Evolutionary conservation across 92 coral and sea anemone species (phyloP), one percentile per base, ranked within the genome.

Genomic region (Palythoa heliodiscus): DNA sequence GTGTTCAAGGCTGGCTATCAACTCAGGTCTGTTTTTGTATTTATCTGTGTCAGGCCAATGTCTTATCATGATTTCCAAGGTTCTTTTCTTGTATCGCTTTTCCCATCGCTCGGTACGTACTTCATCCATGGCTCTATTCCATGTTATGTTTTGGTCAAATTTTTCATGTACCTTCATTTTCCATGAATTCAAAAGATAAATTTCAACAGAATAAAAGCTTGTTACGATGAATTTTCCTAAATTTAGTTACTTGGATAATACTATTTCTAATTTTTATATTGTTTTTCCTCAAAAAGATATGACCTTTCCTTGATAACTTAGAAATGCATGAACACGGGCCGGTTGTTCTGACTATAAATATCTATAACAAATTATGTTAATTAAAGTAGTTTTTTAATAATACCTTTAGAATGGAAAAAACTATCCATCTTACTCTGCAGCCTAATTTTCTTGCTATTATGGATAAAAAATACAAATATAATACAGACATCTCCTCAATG

Each of bases 121-220:
- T 83, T 95, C 98, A 77, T 95, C 98, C 98, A 95, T 95, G 10
- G 98, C 94, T 38, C 88, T 71, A 67, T 84, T 92, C 98, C 98
- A 95, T 54, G 97, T 84, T 52, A 89, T 39, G 70, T 64, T 64
- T 50, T 83, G 53, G 52, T 63, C 66, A 83, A 95, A 95, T 75
- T 87, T 93, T 52, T 93, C 87, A 89, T 95, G 98, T 9, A 95
- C 98, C 98, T 95, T 43, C 11, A 10, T 7, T 64, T 22, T 12
- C 7, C 24, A 12, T 23, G 19, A 64, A 23, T n/a, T 0, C 15
- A 55, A 6, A 9, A 7, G 0, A n/a, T 64, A 7, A 10, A n/a
- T 19, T 12, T 16, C 35, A 64, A 10, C 3, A 12, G 19, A n/a
- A 64, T n/a, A 23, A 9, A 2, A 23, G 70, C 24, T 64, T 5